Percentiles rank a stretch among this genome's conserved stretches.
These are phyloP conservation scores for Poeciliopsis presidionis DNA, from an alignment of 2,797 vertebrate genomes.

Conservation along the genomic window DNA sequence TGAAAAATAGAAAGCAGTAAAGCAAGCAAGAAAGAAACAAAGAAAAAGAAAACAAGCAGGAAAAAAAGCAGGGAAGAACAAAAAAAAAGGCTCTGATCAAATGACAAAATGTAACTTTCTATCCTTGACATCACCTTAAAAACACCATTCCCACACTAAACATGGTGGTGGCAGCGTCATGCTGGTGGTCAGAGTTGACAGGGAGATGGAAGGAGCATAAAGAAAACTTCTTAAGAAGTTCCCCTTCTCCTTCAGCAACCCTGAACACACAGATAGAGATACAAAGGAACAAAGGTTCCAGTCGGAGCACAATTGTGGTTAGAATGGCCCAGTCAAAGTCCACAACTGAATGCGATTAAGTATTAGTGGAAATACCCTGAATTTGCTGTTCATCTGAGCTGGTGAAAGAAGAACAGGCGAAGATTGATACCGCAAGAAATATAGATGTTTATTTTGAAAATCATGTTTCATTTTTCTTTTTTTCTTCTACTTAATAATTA, in stretches of 20 bases:
- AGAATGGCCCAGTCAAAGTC: constrained; percentile 3
- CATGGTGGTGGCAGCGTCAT: not conserved
- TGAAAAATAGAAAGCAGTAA: too few relatives aligned
- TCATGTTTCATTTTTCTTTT: too few relatives aligned
- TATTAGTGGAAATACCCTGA: not conserved
- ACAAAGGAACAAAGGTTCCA: not conserved
- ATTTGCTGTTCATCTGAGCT: not conserved
- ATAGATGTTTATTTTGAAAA: not conserved
- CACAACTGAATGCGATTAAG: not conserved
- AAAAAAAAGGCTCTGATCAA: not conserved
- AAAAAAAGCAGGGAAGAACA: too few relatives aligned
- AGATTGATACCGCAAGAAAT: not conserved
- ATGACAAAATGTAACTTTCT: not conserved
- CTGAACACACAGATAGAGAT: not conserved
- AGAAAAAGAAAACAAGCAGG: too few relatives aligned
- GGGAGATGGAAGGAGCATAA: not conserved
- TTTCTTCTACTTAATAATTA: too few relatives aligned
- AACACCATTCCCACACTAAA: not conserved
- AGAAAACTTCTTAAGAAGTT: not conserved
- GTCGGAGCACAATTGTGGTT: not conserved
- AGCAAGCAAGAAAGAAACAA: too few relatives aligned
- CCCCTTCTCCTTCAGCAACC: not conserved
- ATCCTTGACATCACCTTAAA: not conserved
- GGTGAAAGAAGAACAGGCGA: not conserved
- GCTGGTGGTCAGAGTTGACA: not conserved